Base-by-base conservation (phyloP, 1,140 invertebrate genomes). In the Bombus sylvicola region DNA sequence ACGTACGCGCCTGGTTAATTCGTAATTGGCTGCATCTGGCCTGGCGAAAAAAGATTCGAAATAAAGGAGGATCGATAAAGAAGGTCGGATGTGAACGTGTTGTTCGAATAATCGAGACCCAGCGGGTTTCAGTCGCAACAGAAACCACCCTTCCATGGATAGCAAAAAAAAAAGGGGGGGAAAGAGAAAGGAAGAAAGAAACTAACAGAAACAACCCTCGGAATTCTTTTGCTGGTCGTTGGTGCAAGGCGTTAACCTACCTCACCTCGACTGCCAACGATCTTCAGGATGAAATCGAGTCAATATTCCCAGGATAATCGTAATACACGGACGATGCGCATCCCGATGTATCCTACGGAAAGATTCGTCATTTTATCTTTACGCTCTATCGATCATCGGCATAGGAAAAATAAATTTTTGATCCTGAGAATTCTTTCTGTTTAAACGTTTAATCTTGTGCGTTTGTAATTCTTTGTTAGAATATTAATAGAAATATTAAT, bases 91-190 rank as follows among this genome's bases (percentile, higher is more conserved):
- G 43, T 59, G 37, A n/a, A 64, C 57, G n/a, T 31, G 83, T 89
- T 85, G 76, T 66, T 86, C 57, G 79, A 90, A 90, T 89, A 87
- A 89, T 87, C 79, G 78, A 78, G 18, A 77, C 85, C 81, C 80
- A 34, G 1, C 72, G 81, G 68, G 57, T 74, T 34, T 87, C 64
- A 82, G 66, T 83, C 31, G 87, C 53, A 53, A 41, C 68, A 72
- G 53, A 79, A 81, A 41, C 53, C 47, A 53, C 66, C 76, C 53
- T 53, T 59, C 37, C 41, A 41, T 28, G 41, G 41, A 28, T 39
- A 68, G 53, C 68, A 74, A 73, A 71, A 28, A 71, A 59, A 47
- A 37, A 69, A 10, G 37, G 22, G 18, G 0, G 0, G 9, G 0
- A 37, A n/a, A 69, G 22, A 69, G 31, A 25, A 28, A 73, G n/a